Percentiles rank a stretch among this genome's conserved stretches.
Conservation (phyloP, 2,888 invertebrate genomes). For the Oasisia sp. region DNA sequence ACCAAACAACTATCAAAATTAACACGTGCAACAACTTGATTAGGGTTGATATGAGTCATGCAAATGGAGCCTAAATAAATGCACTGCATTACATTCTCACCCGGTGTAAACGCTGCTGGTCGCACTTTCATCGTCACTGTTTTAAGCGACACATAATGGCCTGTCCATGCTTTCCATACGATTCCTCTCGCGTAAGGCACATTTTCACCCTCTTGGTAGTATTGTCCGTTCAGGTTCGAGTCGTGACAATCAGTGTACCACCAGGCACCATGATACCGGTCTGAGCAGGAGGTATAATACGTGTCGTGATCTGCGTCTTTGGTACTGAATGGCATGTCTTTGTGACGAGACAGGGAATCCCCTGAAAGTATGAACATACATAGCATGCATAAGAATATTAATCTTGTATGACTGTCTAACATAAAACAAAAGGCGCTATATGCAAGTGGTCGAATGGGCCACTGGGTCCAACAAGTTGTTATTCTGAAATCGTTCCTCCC, state of each 20-base stretch:
- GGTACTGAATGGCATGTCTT: not conserved
- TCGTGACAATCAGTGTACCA: not conserved
- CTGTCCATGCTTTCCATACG: not conserved
- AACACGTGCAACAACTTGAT: no score
- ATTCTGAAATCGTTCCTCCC: no score
- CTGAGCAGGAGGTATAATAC: not conserved
- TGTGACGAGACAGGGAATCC: not conserved
- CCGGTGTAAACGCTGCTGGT: not conserved
- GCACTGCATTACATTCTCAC: not conserved
- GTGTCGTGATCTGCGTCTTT: not conserved
- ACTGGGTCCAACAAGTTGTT: no score
- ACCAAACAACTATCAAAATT: no score
- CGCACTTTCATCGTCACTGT: not conserved
- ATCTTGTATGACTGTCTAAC: no score
- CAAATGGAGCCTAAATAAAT: no score
- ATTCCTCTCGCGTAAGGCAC: not conserved
- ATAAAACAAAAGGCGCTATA: no score
- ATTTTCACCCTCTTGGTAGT: not conserved
- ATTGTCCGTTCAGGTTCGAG: not conserved
- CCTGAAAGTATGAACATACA: not conserved
- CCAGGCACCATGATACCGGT: not conserved
- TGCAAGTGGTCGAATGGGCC: no score
- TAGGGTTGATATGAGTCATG: no score
- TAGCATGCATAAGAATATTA: no score
- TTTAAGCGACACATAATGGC: not conserved